These are phyloP conservation scores for Drosophila putrida DNA, from an alignment of 2,888 invertebrate genomes.

Conservation along the genomic window DNA sequence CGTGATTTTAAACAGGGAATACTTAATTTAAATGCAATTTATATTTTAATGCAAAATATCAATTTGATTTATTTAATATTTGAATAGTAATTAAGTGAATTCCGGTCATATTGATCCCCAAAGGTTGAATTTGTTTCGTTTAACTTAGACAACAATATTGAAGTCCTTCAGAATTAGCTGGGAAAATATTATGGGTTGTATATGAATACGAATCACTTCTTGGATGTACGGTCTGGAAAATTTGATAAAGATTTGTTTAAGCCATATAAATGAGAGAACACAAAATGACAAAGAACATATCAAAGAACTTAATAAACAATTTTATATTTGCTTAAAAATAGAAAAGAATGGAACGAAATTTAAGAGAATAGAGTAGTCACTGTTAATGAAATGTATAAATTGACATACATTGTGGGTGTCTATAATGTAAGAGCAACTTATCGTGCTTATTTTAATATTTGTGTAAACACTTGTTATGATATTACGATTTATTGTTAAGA, in stretches of 20 bases:
- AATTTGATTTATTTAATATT: background rate
- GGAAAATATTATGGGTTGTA: too few relatives aligned
- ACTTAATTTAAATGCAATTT: background rate
- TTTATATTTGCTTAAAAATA: too few relatives aligned
- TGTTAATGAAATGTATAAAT: background rate
- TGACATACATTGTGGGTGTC: background rate
- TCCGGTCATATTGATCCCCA: background rate
- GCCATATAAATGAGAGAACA: background rate
- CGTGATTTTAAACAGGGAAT: constrained; percentile 3
- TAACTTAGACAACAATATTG: background rate
- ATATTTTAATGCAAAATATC: background rate
- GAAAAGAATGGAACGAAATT: too few relatives aligned
- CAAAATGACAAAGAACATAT: background rate
- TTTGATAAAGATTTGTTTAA: background rate
- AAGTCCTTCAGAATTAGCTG: too few relatives aligned
- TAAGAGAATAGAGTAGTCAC: too few relatives aligned
- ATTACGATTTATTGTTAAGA: too few relatives aligned
- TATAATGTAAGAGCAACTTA: background rate
- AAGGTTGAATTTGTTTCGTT: background rate
- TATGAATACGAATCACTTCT: background rate
- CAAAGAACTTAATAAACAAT: background rate
- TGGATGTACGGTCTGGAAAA: background rate
- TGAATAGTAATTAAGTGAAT: background rate
- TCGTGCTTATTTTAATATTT: background rate
- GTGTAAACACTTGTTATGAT: too few relatives aligned